Percentiles rank a stretch among this genome's conserved stretches.
phyloP scores from a whole-genome alignment of 1,140 invertebrate species.

The Drosophila aff. region DNA sequence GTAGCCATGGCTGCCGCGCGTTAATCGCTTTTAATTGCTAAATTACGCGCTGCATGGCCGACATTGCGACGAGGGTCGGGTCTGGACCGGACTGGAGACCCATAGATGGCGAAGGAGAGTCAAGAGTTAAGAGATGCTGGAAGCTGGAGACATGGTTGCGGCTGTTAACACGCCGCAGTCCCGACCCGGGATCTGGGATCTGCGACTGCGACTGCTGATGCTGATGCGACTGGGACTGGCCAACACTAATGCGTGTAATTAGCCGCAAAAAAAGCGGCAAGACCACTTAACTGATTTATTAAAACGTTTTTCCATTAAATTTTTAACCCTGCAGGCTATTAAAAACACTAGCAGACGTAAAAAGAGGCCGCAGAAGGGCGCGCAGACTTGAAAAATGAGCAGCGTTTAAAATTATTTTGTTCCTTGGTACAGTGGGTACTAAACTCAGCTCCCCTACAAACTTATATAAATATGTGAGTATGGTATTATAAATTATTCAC shows the following conservation, averaged over 20 bases:
- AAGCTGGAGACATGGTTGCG: conserved; percentile 35
- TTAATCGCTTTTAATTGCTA: conserved; percentile 84
- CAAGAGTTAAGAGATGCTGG: conserved; percentile 28
- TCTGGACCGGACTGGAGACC: conserved; percentile 3
- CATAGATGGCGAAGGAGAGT: conserved; percentile 3
- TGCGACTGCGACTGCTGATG: conserved; percentile 2
- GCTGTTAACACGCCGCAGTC: conserved; percentile 57
- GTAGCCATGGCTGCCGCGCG: conserved; percentile 62
- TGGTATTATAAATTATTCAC: conserved; percentile 24
- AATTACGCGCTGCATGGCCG: conserved; percentile 76
- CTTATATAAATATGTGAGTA: conserved; percentile 9
- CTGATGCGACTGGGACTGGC: conserved; percentile 39
- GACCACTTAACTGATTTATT: conserved; percentile 84
- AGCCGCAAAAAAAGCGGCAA: conserved; percentile 83
- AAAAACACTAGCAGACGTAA: conserved; percentile 64
- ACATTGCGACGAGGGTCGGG: conserved; percentile 47
- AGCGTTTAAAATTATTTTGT: conserved; percentile 73
- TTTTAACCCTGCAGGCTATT: conserved; percentile 83
- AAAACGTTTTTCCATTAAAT: conserved; percentile 84
- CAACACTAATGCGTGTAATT: conserved; percentile 82
- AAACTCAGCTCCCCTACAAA: neutral
- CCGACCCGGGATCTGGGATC: conserved; percentile 28
- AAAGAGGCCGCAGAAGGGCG: conserved; percentile 70
- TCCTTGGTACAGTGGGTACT: conserved; percentile 41
- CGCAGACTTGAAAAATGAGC: conserved; percentile 74